Conservation (phyloP, 2,797 vertebrate species). For the Odontamblyopus lacepedii region DNA sequence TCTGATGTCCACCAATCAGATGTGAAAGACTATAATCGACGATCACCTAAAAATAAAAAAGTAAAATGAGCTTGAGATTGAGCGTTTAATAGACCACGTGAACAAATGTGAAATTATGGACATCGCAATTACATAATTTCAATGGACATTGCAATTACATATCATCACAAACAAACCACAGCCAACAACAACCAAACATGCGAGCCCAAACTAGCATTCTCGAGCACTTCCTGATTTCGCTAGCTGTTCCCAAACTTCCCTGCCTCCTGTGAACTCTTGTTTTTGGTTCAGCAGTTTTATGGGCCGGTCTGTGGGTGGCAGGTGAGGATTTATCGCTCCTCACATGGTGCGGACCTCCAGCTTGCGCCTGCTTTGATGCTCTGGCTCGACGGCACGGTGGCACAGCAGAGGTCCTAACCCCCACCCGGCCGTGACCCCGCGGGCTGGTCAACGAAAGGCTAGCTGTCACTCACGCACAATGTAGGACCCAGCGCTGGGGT, state of each 20-base stretch:
- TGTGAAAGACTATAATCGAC: too few relatives aligned
- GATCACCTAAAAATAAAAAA: too few relatives aligned
- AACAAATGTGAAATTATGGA: too few relatives aligned
- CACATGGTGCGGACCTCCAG: constrained; percentile 22
- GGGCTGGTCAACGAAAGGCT: constrained; percentile 64
- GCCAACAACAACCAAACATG: background rate
- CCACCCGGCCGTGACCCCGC: constrained; percentile 58
- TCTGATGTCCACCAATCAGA: too few relatives aligned
- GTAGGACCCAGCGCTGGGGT: constrained; percentile 37
- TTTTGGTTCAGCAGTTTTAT: constrained; percentile 50
- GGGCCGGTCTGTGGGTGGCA: constrained; percentile 45
- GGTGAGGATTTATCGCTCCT: constrained; percentile 67
- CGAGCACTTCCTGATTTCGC: background rate
- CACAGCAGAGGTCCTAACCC: constrained; percentile 51
- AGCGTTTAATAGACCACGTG: too few relatives aligned
- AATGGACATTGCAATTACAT: too few relatives aligned
- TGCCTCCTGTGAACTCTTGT: constrained; percentile 5
- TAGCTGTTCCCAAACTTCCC: background rate
- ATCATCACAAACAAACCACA: background rate
- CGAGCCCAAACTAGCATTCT: background rate
- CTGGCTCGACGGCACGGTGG: constrained; percentile 59
- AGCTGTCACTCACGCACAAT: constrained; percentile 57
- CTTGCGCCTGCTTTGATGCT: constrained; percentile 62
- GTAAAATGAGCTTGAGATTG: too few relatives aligned
- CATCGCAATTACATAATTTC: too few relatives aligned